phyloP scores from a whole-genome alignment of 2,888 invertebrate genomes.

The Aporophyla lueneburgensis region DNA sequence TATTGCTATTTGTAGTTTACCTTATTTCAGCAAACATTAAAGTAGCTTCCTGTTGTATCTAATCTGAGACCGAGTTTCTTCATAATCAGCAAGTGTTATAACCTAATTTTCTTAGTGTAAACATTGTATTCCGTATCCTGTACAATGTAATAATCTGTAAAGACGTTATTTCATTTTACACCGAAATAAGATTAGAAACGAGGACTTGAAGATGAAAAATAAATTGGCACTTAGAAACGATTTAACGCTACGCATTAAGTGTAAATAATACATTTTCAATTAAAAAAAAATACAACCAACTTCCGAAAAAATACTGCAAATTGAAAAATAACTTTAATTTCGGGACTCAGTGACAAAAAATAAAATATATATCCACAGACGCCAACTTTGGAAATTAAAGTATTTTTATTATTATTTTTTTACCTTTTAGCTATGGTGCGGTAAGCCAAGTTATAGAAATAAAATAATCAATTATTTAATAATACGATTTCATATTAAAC shows the following conservation, averaged over 20 bases:
- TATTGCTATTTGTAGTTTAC: neutral
- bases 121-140: neutral
- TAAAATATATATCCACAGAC: no score
- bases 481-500: neutral
- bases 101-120: constrained; percentile 14
- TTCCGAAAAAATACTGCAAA: no score
- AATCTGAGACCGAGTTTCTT: constrained; percentile 28
- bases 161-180: neutral
- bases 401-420: no score
- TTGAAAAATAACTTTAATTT: no score
- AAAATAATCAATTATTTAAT: neutral
- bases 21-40: constrained; percentile 3
- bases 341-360: no score
- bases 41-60: constrained; percentile 25
- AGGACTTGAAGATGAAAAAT: neutral
- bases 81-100: constrained; percentile 13
- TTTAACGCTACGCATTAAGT: neutral
- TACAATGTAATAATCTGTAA: constrained; percentile 1
- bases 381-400: no score
- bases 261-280: no score
- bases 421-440: no score
- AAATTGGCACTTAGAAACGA: neutral
- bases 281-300: no score
- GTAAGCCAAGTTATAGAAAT: no score
- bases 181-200: neutral